A percentile compares a stretch with the other conserved stretches of the same genome.
Conservation (phyloP, 2,888 invertebrate species). For the Dascillus cervinus region DNA sequence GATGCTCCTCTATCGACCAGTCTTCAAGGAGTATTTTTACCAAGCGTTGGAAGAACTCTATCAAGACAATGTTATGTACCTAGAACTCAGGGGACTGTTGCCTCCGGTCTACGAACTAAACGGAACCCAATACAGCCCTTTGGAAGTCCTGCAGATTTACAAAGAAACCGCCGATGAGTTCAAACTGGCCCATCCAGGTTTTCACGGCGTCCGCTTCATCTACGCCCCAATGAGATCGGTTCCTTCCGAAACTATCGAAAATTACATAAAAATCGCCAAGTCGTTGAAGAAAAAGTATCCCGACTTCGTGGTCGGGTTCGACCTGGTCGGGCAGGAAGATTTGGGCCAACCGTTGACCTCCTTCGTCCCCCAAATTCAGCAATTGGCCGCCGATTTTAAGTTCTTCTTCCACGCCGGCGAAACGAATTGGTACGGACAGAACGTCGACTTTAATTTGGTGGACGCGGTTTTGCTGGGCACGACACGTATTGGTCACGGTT, state of each 20-base stretch:
- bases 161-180: constrained; percentile 52
- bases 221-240: constrained; percentile 54
- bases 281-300: constrained; percentile 47
- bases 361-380: constrained; percentile 48
- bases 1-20: constrained; percentile 53
- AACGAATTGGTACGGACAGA: constrained; percentile 61
- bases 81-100: constrained; percentile 60
- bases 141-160: constrained; percentile 53
- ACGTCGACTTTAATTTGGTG: constrained; percentile 60
- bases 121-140: constrained; percentile 47
- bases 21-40: constrained; percentile 59
- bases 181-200: constrained; percentile 52
- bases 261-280: constrained; percentile 32
- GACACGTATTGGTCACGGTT: constrained; percentile 66
- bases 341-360: constrained; percentile 54
- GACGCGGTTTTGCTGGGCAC: constrained; percentile 62
- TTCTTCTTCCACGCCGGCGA: constrained; percentile 61
- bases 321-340: constrained; percentile 76
- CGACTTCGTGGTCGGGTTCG: constrained; percentile 66
- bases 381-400: constrained; percentile 16
- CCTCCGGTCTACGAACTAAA: constrained; percentile 59
- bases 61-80: constrained; percentile 61
- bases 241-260: constrained; percentile 35
- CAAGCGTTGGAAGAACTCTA: constrained; percentile 54
- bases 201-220: constrained; percentile 61